Base-by-base conservation (phyloP, 2,113 vertebrate species). In the Tragelaphus strepsiceros region DNA sequence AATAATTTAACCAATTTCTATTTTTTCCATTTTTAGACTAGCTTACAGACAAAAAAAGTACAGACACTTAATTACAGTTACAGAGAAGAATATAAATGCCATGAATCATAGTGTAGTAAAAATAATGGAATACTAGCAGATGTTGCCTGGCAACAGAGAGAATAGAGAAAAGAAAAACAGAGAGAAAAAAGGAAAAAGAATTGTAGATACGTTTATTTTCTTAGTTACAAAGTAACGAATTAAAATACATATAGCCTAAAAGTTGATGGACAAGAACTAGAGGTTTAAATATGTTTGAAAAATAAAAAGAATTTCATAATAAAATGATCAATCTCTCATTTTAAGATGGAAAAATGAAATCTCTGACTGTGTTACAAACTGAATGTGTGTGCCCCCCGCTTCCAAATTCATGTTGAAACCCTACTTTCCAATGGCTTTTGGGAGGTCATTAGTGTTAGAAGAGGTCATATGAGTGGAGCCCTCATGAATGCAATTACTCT, bases 1-100 rank as follows among this genome's bases (percentile, higher is more conserved):
- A 90, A 78, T 88, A 88, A 88, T 88, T 90, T 88, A 96, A 80
- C 15, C 24, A 83, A 88, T 84, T 71, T 58, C 10, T 80, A n/a
- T 74, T 93, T 88, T 88, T 88, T 62, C 28, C 24, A 96, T 26
- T 93, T 97, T 95, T 84, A 59, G 49, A 90, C 43, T 26, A 56
- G 39, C 3, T 94, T 88, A 91, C 12, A 83, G 80, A 51, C 78
- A 30, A 61, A 61, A 85, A 30, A 54, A 30, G 67, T 11, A 74
- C 30, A 85, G 94, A 77, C 56, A 51, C 74, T 81, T 64, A 49
- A 84, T 39, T 95, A 71, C 4, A 84, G 35, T 74, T 82, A 88
- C 46, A 92, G 61, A 95, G 15, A 96, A 93, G 64, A 78, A 82
- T 62, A 85, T 74, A 92, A 96, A 77, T 90, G 39, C 39, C 74